These are phyloP conservation scores for Rattus rattus DNA, from an alignment of 2,113 vertebrate species.

Conservation along the genomic window DNA sequence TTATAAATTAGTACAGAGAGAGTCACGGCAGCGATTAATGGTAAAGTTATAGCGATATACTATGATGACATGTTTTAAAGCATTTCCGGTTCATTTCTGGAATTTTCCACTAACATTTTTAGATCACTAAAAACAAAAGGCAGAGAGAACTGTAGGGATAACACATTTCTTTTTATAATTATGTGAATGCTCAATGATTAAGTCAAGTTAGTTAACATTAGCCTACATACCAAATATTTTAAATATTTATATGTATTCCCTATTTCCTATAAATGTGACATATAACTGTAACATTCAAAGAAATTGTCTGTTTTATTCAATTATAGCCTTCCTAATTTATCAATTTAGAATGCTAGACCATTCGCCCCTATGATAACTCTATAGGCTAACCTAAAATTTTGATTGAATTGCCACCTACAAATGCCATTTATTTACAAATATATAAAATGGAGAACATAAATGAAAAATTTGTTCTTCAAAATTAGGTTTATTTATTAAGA, in stretches of 20 bases:
- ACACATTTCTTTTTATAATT: neutral
- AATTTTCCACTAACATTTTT: neutral
- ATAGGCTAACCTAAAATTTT: slow-evolving; percentile 1
- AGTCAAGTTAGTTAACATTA: neutral
- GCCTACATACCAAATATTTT: neutral
- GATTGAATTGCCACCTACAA: slow-evolving; percentile 42
- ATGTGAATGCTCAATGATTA: neutral
- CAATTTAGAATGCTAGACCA: slow-evolving; percentile 65
- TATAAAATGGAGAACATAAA: slow-evolving; percentile 46
- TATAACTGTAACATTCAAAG: slow-evolving; percentile 7
- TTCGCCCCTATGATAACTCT: slow-evolving; percentile 15
- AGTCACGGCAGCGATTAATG: neutral
- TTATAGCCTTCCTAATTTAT: slow-evolving; percentile 30
- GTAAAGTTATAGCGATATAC: neutral
- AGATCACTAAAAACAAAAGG: neutral
- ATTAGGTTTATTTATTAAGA: slow-evolving; percentile 48
- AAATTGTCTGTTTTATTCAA: slow-evolving; percentile 28
- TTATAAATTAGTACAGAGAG: neutral
- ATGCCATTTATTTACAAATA: slow-evolving; percentile 61
- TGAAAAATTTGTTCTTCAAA: slow-evolving; percentile 60
- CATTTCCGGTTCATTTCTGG: neutral
- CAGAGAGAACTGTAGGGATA: neutral
- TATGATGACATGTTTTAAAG: neutral
- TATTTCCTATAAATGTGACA: neutral
- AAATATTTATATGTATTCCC: neutral